phyloP scores from a whole-genome alignment of 2,888 invertebrate genomes.

The Cecidostiba fungosa region DNA sequence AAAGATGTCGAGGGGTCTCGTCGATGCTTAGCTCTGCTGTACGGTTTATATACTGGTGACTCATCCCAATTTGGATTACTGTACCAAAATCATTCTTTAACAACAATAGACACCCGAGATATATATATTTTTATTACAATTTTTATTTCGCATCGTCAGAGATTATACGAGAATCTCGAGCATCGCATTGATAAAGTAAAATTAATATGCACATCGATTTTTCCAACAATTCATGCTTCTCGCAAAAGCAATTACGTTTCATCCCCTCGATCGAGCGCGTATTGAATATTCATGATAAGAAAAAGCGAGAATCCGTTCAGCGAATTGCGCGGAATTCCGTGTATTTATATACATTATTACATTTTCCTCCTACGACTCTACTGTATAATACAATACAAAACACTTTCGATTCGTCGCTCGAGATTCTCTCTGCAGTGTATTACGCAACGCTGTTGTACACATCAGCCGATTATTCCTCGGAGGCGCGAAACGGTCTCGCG shows the following conservation, averaged over 20 bases:
- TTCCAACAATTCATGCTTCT: not conserved
- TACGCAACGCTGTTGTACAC: not conserved
- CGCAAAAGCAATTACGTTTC: not conserved
- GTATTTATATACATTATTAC: slow-evolving; percentile 42
- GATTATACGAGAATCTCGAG: not conserved
- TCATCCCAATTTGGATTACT: too few species aligned
- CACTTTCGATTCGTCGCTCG: not conserved
- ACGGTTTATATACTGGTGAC: too few species aligned
- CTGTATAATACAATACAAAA: not conserved
- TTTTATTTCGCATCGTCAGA: not conserved
- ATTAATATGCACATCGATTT: not conserved
- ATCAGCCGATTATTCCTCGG: slow-evolving; percentile 55
- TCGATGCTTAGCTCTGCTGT: slow-evolving; percentile 26
- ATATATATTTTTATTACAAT: too few species aligned
- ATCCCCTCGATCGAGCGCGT: not conserved
- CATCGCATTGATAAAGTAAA: not conserved
- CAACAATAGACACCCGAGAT: too few species aligned
- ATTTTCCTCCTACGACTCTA: slow-evolving; percentile 9
- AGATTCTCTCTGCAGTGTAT: not conserved
- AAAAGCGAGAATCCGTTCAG: not conserved
- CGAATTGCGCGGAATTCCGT: slow-evolving; percentile 37
- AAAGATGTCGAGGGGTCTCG: slow-evolving; percentile 71
- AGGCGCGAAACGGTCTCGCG: slow-evolving; percentile 64
- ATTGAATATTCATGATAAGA: slow-evolving; percentile 1
- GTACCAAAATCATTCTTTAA: too few species aligned